A percentile compares a stretch with the other conserved stretches of the same genome.
These are phyloP conservation scores for Dryobota labecula DNA, from an alignment of 2,888 invertebrate genomes.

Conservation along the genomic window DNA sequence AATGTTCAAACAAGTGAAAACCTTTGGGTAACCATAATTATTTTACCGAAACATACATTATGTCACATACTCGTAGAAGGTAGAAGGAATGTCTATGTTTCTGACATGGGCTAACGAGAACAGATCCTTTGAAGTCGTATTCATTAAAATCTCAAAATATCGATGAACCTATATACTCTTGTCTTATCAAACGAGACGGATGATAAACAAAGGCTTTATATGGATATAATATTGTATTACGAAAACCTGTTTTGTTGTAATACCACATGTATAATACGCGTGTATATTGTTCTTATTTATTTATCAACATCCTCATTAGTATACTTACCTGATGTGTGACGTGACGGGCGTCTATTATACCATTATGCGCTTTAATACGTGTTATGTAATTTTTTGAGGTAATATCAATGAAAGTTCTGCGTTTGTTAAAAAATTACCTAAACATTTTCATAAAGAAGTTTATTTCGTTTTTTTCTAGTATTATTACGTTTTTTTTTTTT, in stretches of 20 bases:
- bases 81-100: conserved; percentile 21
- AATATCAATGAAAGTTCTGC: background rate
- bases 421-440: background rate
- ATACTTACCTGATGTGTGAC: background rate
- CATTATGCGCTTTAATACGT: too few relatives aligned
- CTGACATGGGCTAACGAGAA: conserved; percentile 68
- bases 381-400: background rate
- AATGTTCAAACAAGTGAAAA: conserved; percentile 9
- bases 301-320: background rate
- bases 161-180: conserved; percentile 20
- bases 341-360: background rate
- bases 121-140: conserved; percentile 67
- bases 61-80: too few relatives aligned
- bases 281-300: conserved; percentile 24
- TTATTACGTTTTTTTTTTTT: background rate
- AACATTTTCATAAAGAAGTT: background rate
- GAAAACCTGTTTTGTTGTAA: conserved; percentile 38
- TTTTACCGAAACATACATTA: conserved; percentile 1
- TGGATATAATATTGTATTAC: conserved; percentile 43
- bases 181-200: conserved; percentile 42
- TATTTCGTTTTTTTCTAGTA: background rate
- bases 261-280: background rate
- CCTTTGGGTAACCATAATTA: conserved; percentile 15
- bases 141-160: conserved; percentile 66
- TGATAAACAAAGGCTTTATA: conserved; percentile 31